Evolutionary conservation across 2,797 vertebrate species (phyloP), one percentile per base, ranked within the genome.

Genomic region (Cynodonichthys magdalenae): DNA sequence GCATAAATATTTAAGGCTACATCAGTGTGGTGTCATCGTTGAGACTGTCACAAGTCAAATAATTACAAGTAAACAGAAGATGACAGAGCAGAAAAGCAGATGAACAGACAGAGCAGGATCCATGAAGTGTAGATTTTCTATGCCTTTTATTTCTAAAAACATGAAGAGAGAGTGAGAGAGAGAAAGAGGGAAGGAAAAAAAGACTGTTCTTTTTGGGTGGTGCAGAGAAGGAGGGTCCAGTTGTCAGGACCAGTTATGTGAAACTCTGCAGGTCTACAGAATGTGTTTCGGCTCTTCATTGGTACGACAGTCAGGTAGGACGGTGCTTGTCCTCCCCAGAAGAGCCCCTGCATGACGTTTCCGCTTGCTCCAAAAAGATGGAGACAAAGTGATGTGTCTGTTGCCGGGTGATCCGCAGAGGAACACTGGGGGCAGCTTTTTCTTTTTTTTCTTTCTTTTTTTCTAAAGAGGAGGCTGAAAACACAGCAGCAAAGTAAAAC

Each of bases 301-400:
- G 90, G 91, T 91, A 94, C 87, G 89, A 79, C 83, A 85, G 91
- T 94, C 92, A 94, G 92, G 92, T 92, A 92, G 89, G 80, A 87
- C 63, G 73, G 83, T 79, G 86, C 82, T 75, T 75, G 85, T 81
- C 84, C 82, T 85, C 85, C 81, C 87, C 83, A 89, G 87, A 90
- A 90, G 91, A 87, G 84, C 79, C 88, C 90, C 74, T 80, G 77
- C 71, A 75, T 79, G 65, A 74, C 55, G 81, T 85, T 93, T 93
- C 91, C 90, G 90, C 80, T 90, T 75, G 49, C 80, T 66, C 76
- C 92, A 87, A 91, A 92, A 89, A 82, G 87, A 87, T 55, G 46
- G 83, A 86, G 88, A 91, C 90, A 91, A 85, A 88, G 86, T 90
- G 87, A 89, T 88, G 89, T 90, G 89, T 90, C 88, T 90, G 92